These are phyloP conservation scores for Sigmodon hispidus DNA, from an alignment of 2,113 vertebrate genomes.

Conservation along the genomic window DNA sequence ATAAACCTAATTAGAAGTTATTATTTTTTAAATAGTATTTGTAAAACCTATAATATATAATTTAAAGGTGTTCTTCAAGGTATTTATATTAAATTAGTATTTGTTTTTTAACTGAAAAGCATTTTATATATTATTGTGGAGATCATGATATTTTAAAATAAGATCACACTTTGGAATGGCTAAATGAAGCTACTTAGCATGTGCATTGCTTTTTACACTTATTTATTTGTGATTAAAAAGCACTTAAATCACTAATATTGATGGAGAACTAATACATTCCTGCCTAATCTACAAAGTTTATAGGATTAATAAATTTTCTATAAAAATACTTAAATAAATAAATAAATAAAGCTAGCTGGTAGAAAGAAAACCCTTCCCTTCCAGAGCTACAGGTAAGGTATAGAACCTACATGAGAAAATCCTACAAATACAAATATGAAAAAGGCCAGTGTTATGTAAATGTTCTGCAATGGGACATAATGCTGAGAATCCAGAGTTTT, in stretches of 20 bases:
- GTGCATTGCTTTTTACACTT: not conserved
- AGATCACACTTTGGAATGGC: not conserved
- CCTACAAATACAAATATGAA: not conserved
- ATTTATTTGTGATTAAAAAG: conserved; percentile 1
- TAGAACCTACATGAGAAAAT: not conserved
- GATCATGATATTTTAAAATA: not conserved
- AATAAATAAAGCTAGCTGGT: not conserved
- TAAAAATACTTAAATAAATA: conserved; percentile 34
- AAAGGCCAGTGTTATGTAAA: not conserved
- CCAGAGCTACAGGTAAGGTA: not conserved
- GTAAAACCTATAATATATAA: not conserved
- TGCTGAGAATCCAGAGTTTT: not conserved
- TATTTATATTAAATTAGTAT: not conserved
- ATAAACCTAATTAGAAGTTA: not conserved
- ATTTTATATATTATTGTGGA: not conserved
- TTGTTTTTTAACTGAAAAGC: not conserved
- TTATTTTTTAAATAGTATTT: not conserved
- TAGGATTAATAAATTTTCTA: conserved; percentile 53
- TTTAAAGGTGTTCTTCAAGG: not conserved
- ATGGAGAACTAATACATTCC: conserved; percentile 17
- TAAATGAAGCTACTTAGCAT: not conserved
- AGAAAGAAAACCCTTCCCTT: not conserved
- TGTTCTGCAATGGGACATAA: not conserved
- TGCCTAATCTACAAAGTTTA: conserved; percentile 36
- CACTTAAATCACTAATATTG: conserved; percentile 24